Base-by-base conservation (phyloP, 2,888 invertebrate species). In the Mechanitis mazaeus region DNA sequence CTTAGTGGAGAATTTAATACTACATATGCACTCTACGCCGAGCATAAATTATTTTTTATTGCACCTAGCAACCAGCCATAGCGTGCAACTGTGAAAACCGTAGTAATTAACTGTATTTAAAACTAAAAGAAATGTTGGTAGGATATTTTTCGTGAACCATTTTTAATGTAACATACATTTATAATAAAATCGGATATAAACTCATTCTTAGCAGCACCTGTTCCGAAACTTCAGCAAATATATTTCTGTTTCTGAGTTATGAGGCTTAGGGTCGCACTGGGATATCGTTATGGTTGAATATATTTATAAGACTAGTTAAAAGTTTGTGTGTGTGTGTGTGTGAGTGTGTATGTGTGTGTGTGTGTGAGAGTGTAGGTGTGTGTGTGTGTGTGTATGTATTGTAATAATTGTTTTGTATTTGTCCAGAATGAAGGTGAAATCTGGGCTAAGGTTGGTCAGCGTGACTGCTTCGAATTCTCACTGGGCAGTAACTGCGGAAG, bases 401-500 rank as follows among this genome's bases (percentile, higher is more conserved):
- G 5, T 20, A 50, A 20, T 20, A 47, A 33, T 35, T 28, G 20
- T 54, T 45, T 5, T 67, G 31, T 74, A 68, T 69, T 60, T 64
- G 73, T 83, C 12, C 87, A 97, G 97, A 80, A 96, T 96, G 68
- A 94, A 96, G 69, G 97, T 97, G 59, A 96, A 97, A 83, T 95
- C 95, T 58, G 98, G 97, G 0, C 87, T 98, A 63, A 92, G 95
- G 67, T 93, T 98, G 72, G 91, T 97, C 77, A 96, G 96, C 67
- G 97, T 96, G 33, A 94, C 95, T 58, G 93, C 95, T 81, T 94
- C 91, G 74, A 94, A 84, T 71, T 94, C 92, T 60, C 93, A 93
- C 64, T 98, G 98, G 98, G 96, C 95, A 72, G 94, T 98, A 70
- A 95, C 95, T 33, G 94, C 96, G 55, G 97, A 98, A 75, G 94